Base-by-base conservation (phyloP, 2,113 vertebrate species). In the Dendropsophus ebraccatus region DNA sequence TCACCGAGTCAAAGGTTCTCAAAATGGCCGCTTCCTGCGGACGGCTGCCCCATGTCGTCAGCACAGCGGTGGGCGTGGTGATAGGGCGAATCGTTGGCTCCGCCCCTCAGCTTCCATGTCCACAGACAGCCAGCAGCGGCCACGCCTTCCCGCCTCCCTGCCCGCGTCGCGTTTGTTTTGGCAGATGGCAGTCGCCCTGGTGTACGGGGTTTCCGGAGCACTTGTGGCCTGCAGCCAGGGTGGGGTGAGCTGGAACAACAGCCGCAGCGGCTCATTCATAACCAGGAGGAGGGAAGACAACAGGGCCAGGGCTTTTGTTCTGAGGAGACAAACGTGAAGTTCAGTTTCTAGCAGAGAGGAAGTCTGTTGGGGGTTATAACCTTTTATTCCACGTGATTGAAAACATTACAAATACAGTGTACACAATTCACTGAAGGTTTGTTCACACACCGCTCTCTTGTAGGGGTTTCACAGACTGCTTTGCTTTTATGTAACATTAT, bases 1-100 rank as follows among this genome's bases (percentile, higher is more conserved):
- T 96, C 91, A 93, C 69, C 60, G 90, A 88, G 88, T 82, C 88
- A 85, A 35, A 85, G 89, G 91, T 87, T 90, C 85, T 87, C 87
- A 88, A 89, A 58, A 83, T 88, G 92, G 88, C 90, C 85, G 74
- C 77, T n/a, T 67, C 35, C 60, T 80, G 56, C 21, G 65, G 56
- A 7, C 56, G 56, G 54, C 56, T 65, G 78, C 23, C 28, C 41
- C 2, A 21, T 54, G 70, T 69, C 50, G 82, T 54, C 50, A 56
- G n/a, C 4, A n/a, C 82, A 41, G 62, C 5, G 17, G 35, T 4
- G 67, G 65, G 69, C 52, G 69, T 30, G 47, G 28, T 8, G 17
- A 25, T 25, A 16, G 25, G 25, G 7, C 13, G 47, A 30, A 41
- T 35, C 25, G 1, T 12, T 16, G 28, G 52, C 72, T 3, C 83